These are phyloP conservation scores for Metopolophium dirhodum DNA, from an alignment of 1,140 invertebrate species.

Conservation along the genomic window DNA sequence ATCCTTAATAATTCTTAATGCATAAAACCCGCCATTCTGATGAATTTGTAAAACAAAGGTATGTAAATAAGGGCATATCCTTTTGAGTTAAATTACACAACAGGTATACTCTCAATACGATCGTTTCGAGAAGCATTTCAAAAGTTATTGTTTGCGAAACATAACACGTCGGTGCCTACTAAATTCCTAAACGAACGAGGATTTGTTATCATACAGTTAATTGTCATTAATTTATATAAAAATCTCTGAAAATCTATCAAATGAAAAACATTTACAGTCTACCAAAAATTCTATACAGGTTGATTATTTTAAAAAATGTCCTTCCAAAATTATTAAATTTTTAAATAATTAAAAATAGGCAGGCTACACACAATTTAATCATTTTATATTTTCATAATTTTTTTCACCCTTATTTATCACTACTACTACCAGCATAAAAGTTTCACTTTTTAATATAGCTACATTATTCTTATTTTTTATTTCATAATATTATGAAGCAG, in stretches of 20 bases:
- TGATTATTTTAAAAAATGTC: too few species aligned
- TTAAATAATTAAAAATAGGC: neutral
- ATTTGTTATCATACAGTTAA: neutral
- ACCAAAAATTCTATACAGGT: too few species aligned
- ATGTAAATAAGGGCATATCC: neutral
- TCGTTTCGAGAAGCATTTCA: neutral
- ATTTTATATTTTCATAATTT: too few species aligned
- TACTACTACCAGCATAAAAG: too few species aligned
- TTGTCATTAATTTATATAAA: neutral
- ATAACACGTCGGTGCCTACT: neutral
- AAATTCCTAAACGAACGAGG: neutral
- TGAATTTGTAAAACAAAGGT: neutral
- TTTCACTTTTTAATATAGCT: too few species aligned
- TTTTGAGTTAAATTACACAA: neutral
- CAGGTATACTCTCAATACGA: neutral
- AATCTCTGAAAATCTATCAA: neutral
- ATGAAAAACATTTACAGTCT: too few species aligned
- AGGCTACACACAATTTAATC: neutral
- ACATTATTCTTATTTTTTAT: too few species aligned
- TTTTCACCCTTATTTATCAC: too few species aligned
- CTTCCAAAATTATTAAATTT: neutral
- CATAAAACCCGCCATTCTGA: neutral
- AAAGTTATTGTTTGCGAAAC: neutral
- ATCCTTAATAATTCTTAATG: neutral
- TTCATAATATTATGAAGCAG: neutral